Percentiles rank a stretch among this genome's conserved stretches.
phyloP scores from a whole-genome alignment of 2,113 vertebrate species.

The Hippocampus mohnikei region DNA sequence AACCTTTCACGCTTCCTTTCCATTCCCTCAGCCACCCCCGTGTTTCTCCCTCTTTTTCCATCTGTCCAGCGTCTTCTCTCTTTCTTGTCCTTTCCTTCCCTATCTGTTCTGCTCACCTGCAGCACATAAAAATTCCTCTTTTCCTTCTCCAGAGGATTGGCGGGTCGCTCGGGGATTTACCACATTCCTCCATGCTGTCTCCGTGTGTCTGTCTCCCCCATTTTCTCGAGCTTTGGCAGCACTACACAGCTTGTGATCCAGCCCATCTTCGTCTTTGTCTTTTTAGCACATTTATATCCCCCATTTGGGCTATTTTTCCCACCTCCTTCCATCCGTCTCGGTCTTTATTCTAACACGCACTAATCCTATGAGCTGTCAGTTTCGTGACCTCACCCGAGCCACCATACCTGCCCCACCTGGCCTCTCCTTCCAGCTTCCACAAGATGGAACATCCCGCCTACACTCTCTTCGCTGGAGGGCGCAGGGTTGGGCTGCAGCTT shows the following conservation, averaged over 20 bases:
- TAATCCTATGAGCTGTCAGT: conserved; percentile 47
- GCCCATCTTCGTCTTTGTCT: conserved; percentile 54
- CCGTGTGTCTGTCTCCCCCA: conserved; percentile 48
- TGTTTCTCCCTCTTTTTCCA: conserved; percentile 58
- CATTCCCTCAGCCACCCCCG: conserved; percentile 65
- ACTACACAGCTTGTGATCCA: conserved; percentile 44
- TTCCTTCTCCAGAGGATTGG: conserved; percentile 75
- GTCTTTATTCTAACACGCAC: conserved; percentile 29
- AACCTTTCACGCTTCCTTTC: conserved; percentile 57
- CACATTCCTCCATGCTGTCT: conserved; percentile 72
- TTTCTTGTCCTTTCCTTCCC: conserved; percentile 47
- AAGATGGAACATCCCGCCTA: conserved; percentile 63
- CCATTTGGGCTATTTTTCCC: conserved; percentile 42
- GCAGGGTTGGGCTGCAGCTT: conserved; percentile 72
- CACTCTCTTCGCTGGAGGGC: conserved; percentile 64
- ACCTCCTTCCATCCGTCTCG: conserved; percentile 42
- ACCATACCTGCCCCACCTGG: conserved; percentile 59
- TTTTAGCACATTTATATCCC: conserved; percentile 61
- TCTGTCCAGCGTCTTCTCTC: conserved; percentile 53
- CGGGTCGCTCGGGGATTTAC: conserved; percentile 74
- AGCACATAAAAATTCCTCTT: conserved; percentile 83
- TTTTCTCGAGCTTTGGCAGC: conserved; percentile 51
- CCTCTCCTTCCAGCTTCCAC: conserved; percentile 65
- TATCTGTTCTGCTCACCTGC: conserved; percentile 75
- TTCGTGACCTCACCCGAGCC: conserved; percentile 55